A percentile compares a stretch with the other conserved stretches of the same genome.
These are phyloP conservation scores for Rostratula benghalensis DNA, from an alignment of 2,113 vertebrate species.

Conservation along the genomic window DNA sequence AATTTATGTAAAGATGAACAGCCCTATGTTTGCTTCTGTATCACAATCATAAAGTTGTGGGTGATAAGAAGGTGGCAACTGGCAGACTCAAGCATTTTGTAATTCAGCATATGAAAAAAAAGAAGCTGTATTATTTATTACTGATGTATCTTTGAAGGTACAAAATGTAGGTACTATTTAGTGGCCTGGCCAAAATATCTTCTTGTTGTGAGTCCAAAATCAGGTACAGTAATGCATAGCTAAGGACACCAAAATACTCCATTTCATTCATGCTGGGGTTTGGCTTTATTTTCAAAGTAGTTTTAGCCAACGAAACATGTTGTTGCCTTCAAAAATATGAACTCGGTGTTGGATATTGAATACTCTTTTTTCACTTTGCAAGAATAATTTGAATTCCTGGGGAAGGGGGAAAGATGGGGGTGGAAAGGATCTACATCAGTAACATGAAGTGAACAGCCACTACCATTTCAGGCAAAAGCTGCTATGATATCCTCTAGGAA, in stretches of 20 bases:
- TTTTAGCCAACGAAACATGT: not conserved
- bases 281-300: not conserved
- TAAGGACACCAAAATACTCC: not conserved
- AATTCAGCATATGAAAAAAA: conserved; percentile 21
- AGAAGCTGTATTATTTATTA: not conserved
- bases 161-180: conserved; percentile 26
- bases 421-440: not conserved
- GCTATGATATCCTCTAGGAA: not conserved
- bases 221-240: not conserved
- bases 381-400: not conserved
- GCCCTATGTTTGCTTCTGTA: not conserved
- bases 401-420: too few relatives aligned
- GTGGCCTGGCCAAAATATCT: conserved; percentile 32
- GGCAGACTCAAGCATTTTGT: conserved; percentile 18
- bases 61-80: not conserved
- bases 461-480: not conserved
- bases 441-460: not conserved
- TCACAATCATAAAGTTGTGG: not conserved
- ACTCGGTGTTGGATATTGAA: not conserved
- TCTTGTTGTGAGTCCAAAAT: conserved; percentile 16
- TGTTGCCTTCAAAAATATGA: conserved; percentile 46
- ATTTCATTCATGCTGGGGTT: not conserved
- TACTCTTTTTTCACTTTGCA: not conserved
- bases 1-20: not conserved
- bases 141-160: not conserved